phyloP scores from a whole-genome alignment of 2,888 invertebrate species.

The Pemphredon lugubris region DNA sequence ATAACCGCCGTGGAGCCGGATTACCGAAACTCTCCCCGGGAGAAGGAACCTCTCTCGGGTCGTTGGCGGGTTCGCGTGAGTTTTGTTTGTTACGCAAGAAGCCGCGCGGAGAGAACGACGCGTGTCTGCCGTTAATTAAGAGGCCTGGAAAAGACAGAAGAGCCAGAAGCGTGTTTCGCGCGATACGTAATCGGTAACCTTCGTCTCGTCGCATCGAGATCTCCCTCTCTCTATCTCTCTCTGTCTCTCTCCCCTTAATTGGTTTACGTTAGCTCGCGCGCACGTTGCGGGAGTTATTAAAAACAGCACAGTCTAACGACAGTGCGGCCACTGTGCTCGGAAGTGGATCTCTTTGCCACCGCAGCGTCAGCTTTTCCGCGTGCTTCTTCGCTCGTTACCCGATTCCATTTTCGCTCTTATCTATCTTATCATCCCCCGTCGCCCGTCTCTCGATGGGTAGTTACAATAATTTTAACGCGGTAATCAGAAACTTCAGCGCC shows the following conservation, averaged over 20 bases:
- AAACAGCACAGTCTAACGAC: slow-evolving; percentile 59
- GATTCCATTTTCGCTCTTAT: neutral
- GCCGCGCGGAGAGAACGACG: slow-evolving; percentile 9
- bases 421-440: too few species aligned
- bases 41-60: neutral
- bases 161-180: slow-evolving; percentile 18
- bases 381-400: neutral
- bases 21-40: slow-evolving; percentile 25
- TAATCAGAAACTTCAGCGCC: too few species aligned
- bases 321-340: slow-evolving; percentile 56
- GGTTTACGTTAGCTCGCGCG: slow-evolving; percentile 54
- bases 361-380: too few species aligned
- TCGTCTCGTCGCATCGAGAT: slow-evolving; percentile 56
- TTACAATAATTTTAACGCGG: too few species aligned
- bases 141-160: slow-evolving; percentile 56
- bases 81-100: slow-evolving; percentile 33
- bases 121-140: slow-evolving; percentile 66
- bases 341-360: neutral
- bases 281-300: slow-evolving; percentile 61
- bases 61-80: too few species aligned
- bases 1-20: neutral
- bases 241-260: slow-evolving; percentile 52
- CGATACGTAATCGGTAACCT: slow-evolving; percentile 63
- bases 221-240: slow-evolving; percentile 13
- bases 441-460: too few species aligned